Conservation (phyloP, 2,888 invertebrate species). For the Belgica antarctica region DNA sequence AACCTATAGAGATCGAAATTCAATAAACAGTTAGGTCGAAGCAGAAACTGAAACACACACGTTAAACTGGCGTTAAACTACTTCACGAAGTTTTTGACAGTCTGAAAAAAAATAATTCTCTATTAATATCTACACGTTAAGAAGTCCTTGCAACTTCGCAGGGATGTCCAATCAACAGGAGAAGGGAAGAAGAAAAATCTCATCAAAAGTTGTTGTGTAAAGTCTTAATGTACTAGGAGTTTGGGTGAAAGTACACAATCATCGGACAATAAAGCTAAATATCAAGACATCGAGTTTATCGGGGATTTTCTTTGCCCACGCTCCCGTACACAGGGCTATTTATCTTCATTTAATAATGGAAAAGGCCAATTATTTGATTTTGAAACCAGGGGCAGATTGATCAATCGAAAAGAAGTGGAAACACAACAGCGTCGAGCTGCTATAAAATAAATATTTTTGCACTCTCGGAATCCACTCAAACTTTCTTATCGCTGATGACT, state of each 20-base stretch:
- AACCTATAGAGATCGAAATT: no score
- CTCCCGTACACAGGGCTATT: slow-evolving; percentile 31
- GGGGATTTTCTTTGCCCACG: slow-evolving; percentile 14
- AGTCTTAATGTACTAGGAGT: slow-evolving; percentile 27
- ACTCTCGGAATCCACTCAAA: slow-evolving; percentile 18
- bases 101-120: no score
- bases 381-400: not conserved
- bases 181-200: not conserved
- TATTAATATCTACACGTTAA: no score
- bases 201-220: not conserved
- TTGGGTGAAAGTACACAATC: slow-evolving; percentile 6
- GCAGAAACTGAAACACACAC: no score
- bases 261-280: slow-evolving; percentile 40
- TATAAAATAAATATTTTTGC: slow-evolving; percentile 26
- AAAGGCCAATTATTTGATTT: slow-evolving; percentile 40
- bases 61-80: no score
- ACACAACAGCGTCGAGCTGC: no score
- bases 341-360: slow-evolving; percentile 43
- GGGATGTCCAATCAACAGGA: slow-evolving; percentile 4
- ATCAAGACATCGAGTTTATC: slow-evolving; percentile 36
- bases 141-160: not conserved
- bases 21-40: no score
- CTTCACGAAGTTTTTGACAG: no score
- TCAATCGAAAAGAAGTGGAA: not conserved
- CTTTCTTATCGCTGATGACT: slow-evolving; percentile 30